Evolutionary conservation across 1,140 invertebrate species (phyloP).

Genomic region (Phenacoccus solenopsis): DNA sequence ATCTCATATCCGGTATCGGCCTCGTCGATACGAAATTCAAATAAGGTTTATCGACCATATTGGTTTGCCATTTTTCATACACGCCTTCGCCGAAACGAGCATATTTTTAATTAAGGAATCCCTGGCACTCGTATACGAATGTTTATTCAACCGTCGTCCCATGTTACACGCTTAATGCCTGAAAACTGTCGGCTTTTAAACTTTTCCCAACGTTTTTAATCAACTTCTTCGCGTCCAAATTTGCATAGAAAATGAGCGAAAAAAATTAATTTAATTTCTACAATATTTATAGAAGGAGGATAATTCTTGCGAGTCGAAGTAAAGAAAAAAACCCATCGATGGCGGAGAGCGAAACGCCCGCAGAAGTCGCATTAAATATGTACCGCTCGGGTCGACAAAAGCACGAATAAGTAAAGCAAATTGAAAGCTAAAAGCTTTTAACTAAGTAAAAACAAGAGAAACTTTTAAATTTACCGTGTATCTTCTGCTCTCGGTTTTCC

Average conservation of each 20-base stretch:
- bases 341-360: neutral
- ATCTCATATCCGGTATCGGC: too few relatives aligned
- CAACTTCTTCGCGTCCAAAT: neutral
- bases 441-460: conserved; percentile 17
- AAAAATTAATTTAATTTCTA: neutral
- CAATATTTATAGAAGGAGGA: neutral
- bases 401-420: conserved; percentile 16
- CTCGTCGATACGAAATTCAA: too few relatives aligned
- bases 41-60: too few relatives aligned
- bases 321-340: neutral
- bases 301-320: neutral
- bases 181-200: too few relatives aligned
- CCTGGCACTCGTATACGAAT: too few relatives aligned
- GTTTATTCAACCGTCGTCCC: too few relatives aligned
- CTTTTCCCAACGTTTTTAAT: too few relatives aligned
- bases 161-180: too few relatives aligned
- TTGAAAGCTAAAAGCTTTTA: conserved; percentile 17
- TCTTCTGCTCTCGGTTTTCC: neutral
- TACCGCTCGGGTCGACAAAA: conserved; percentile 9
- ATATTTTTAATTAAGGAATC: too few relatives aligned
- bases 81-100: too few relatives aligned
- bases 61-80: too few relatives aligned
- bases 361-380: conserved; percentile 11
- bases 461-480: conserved; percentile 10
- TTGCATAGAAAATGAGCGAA: neutral